phyloP scores from a whole-genome alignment of 2,797 vertebrate genomes.

The Pantherophis alleghaniensis region DNA sequence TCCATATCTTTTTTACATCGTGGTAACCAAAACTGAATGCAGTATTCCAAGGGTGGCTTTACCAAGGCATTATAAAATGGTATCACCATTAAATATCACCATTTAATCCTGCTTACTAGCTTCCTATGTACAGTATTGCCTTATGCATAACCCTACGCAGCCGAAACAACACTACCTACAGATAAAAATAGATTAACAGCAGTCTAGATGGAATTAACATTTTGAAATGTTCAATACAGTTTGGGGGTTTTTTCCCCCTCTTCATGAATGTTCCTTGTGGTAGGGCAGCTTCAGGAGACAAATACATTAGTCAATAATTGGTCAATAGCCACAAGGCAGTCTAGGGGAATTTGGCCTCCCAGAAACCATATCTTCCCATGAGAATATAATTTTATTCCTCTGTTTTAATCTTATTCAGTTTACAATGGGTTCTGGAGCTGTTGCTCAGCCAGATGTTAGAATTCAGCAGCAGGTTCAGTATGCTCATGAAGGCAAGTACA shows the following conservation, averaged over 20 bases:
- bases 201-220: background rate
- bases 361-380: background rate
- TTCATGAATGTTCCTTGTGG: background rate
- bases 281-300: background rate
- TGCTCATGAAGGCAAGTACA: background rate
- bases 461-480: background rate
- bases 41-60: too few relatives aligned
- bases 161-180: background rate
- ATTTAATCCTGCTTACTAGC: background rate
- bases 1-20: too few relatives aligned
- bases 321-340: background rate
- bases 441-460: background rate
- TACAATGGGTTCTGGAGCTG: background rate
- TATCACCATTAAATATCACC: too few relatives aligned
- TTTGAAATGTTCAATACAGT: background rate
- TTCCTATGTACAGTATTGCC: background rate
- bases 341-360: background rate
- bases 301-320: background rate
- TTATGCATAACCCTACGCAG: background rate
- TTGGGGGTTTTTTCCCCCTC: rapidly evolving
- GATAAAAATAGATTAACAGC: background rate
- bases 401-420: background rate
- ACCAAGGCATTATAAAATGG: too few relatives aligned
- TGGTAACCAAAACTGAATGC: too few relatives aligned
- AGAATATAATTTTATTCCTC: background rate